Evolutionary conservation across 2,797 vertebrate species (phyloP).

Genomic region (Sebastes nivosus): DNA sequence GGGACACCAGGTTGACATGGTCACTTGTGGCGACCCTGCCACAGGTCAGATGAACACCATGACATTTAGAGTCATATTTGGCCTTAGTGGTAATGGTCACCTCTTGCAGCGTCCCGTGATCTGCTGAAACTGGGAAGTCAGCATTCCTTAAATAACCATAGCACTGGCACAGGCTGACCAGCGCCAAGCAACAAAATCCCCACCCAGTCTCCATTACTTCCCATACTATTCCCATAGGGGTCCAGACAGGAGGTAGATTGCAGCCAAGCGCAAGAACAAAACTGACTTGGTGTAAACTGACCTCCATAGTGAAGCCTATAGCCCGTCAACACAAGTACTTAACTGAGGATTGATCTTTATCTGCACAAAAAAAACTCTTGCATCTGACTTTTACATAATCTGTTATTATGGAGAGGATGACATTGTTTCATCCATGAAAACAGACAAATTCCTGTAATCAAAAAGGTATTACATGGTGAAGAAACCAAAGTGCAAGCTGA

Average conservation of each 20-base stretch:
- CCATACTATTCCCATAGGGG: constrained; percentile 53
- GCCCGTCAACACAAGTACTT: not conserved
- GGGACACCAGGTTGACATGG: constrained; percentile 52
- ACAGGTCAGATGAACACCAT: constrained; percentile 56
- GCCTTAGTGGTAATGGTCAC: constrained; percentile 67
- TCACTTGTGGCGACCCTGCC: constrained; percentile 38
- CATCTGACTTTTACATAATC: not conserved
- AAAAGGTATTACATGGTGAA: not conserved
- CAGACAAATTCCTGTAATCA: not conserved
- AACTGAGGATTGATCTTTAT: not conserved
- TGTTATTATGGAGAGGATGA: not conserved
- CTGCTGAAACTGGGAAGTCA: constrained; percentile 71
- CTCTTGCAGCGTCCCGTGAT: constrained; percentile 61
- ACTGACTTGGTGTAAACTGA: constrained; percentile 33
- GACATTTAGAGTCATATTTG: constrained; percentile 80
- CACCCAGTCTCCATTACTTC: constrained; percentile 56
- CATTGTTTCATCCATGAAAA: not conserved
- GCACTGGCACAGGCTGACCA: constrained; percentile 56
- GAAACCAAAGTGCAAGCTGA: not conserved
- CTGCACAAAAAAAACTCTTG: not conserved
- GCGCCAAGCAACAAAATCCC: constrained; percentile 58
- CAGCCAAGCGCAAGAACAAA: constrained; percentile 25
- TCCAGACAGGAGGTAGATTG: not conserved
- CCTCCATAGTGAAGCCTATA: constrained; percentile 8
- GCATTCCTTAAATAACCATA: constrained; percentile 82